Evolutionary conservation across 2,888 invertebrate genomes (phyloP), one percentile per base, ranked within the genome.

Genomic region (Pterostichus madidus): DNA sequence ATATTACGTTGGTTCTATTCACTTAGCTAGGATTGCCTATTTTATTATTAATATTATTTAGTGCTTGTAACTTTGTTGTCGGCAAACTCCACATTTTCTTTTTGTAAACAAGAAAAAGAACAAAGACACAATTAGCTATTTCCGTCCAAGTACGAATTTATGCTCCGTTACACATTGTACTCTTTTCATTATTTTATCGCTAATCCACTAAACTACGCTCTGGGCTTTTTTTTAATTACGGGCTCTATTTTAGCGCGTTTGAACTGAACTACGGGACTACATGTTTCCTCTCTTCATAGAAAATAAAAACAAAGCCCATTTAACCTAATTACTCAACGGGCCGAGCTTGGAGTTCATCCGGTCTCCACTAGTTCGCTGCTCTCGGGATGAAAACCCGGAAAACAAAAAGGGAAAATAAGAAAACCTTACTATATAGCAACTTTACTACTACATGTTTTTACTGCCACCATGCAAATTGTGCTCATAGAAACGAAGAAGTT

Each of bases 271-370:
- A 24, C 24, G 24, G 24, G 3, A 3, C 39, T 39, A 39, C 39
- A 7, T 3, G 3, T 8, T 7, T 8, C 39, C 59, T 24, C 31
- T 31, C 24, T 24, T 59, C 59, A 59, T 59, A 59, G 24, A 24
- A 59, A 31, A 59, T 59, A 59, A 59, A 56, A 59, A 24, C 59
- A 59, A 39, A 31, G 59, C 8, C 24, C 31, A 59, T 59, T 59
- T 59, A 59, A 59, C 59, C 31, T 59, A 59, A 59, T 59, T 59
- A 59, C 59, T 59, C 59, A 59, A 59, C 59, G 59, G 24, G 24
- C 11, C 39, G 39, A 6, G 39, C 8, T 39, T 6, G 3, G 39
- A 39, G 39, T 39, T 39, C 39, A 39, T 39, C 39, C 39, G 39
- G 6, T 39, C 3, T 24, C 24, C 24, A 3, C 24, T 24, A 24